These are phyloP conservation scores for Pempheris klunzingeri DNA, from an alignment of 2,797 vertebrate genomes.

Conservation along the genomic window DNA sequence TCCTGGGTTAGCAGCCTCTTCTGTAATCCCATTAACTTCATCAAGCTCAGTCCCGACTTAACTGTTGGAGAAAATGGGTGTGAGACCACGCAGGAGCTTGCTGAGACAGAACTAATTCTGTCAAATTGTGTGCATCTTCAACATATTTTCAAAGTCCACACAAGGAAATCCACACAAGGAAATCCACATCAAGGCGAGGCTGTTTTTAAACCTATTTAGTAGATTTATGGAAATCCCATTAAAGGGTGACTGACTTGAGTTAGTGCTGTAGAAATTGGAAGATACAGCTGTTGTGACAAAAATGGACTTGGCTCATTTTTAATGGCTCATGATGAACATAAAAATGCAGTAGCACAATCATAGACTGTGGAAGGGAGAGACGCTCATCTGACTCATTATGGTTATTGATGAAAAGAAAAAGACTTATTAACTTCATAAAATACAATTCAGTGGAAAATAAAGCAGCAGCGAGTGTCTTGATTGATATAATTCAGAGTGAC, in stretches of 20 bases:
- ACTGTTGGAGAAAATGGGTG: conserved; percentile 62
- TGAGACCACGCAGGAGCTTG: conserved; percentile 41
- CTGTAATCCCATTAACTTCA: conserved; percentile 82
- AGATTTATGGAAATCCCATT: conserved; percentile 80
- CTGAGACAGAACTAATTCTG: conserved; percentile 67
- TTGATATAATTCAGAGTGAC: conserved; percentile 42
- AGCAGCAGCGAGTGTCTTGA: conserved; percentile 23
- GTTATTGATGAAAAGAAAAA: conserved; percentile 45
- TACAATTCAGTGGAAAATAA: conserved; percentile 31
- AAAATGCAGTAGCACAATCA: conserved; percentile 32
- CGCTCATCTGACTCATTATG: conserved; percentile 43
- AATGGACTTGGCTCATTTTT: conserved; percentile 37
- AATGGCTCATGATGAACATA: conserved; percentile 37
- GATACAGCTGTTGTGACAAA: conserved; percentile 62
- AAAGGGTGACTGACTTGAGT: conserved; percentile 69
- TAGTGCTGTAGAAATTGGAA: conserved; percentile 58
- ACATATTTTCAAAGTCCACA: conserved; percentile 66
- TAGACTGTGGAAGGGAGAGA: conserved; percentile 5
- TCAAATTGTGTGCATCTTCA: conserved; percentile 68
- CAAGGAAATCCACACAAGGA: conserved; percentile 61
- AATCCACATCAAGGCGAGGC: conserved; percentile 54
- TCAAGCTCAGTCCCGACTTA: conserved; percentile 66
- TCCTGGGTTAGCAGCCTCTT: conserved; percentile 68
- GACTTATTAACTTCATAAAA: conserved; percentile 46
- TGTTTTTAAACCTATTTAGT: conserved; percentile 75